Base-by-base conservation (phyloP, 2,888 invertebrate genomes). In the Xylota sylvarum region DNA sequence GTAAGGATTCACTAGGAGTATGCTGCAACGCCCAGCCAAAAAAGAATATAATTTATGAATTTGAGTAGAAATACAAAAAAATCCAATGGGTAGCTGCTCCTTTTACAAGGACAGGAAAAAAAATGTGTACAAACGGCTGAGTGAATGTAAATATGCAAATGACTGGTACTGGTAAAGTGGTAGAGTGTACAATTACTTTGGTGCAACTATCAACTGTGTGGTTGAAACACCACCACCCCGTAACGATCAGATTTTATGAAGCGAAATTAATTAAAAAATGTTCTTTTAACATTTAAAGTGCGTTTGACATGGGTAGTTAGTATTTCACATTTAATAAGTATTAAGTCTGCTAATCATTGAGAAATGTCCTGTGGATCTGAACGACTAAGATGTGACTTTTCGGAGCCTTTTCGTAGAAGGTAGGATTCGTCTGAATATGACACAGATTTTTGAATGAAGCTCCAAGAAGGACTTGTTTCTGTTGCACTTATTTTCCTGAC, bases 141-240 rank as follows among this genome's bases (percentile, higher is more conserved):
- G 43, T 76, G 64, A 40, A 80, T 67, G 58, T 30, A 74, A 80
- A 73, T 48, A 80, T 80, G 80, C 73, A 80, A 80, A 80, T 74
- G 79, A 46, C 14, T 23, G 43, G 65, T 32, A 46, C 46, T 30
- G 32, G 46, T 64, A 46, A 23, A 64, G 46, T 64, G 30, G 30
- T 4, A 50, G 14, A 4, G 43, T 14, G 64, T 64, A 65, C 32
- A 58, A 58, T 73, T 74, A 19, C 37, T 58, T 58, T 19, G 19
- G 40, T 72, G 48, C 73, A 60, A 65, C 50, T 58, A 80, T 32
- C 58, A 40, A 79, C 72, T 64, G 67, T 52, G 52, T 52, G 37
- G 67, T 14, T 23, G 19, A 23, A 23, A 23, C 40, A 35, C 23
- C 55, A 12, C 58, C 40, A 35, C 23, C 55, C 17, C 58, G 64